Base-by-base conservation (phyloP, 2,797 vertebrate genomes). In the Spinus olivaceus region DNA sequence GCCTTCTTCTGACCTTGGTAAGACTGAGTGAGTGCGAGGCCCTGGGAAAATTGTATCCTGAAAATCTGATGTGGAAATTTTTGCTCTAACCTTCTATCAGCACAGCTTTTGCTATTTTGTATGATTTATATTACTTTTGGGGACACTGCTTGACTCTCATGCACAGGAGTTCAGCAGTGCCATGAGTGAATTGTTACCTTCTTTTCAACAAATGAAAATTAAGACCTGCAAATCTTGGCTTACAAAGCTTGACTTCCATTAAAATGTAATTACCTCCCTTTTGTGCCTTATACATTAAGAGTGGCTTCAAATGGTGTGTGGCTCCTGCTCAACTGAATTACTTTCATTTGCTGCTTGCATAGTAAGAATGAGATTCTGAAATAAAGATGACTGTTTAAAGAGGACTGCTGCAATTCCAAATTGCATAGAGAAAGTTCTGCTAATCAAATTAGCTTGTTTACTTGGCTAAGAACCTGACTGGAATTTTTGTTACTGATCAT, bases 251-350 rank as follows among this genome's bases (percentile, higher is more conserved):
- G 79, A 51, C 60, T 94, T 70, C 66, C 33, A 53, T 90, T 89
- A 93, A 95, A 91, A 84, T 69, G 30, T 79, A 89, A 92, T 93
- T 94, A 88, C 74, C 50, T 93, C 33, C 50, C 76, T 94, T 94
- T 95, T 94, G 72, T 92, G 76, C 69, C 37, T 85, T 92, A 64
- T 25, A 25, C 64, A 49, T 87, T 92, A 84, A 67, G 49, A 81
- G 39, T 70, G 47, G 32, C 92, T 94, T 90, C 82, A 91, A 88
- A 89, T 69, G 42, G n/a, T 76, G 14, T 63, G 69, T 90, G 82
- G 74, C 56, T 87, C 22, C 76, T 90, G 41, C 87, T 95, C 8
- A 3, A 15, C 33, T 37, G 80, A 92, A 94, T 96, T 96, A 51
- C 83, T 92, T 95, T 86, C 46, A 25, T 93, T 90, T 81, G 25